Base-by-base conservation (phyloP, 2,797 vertebrate species). In the Labeo calbasu region DNA sequence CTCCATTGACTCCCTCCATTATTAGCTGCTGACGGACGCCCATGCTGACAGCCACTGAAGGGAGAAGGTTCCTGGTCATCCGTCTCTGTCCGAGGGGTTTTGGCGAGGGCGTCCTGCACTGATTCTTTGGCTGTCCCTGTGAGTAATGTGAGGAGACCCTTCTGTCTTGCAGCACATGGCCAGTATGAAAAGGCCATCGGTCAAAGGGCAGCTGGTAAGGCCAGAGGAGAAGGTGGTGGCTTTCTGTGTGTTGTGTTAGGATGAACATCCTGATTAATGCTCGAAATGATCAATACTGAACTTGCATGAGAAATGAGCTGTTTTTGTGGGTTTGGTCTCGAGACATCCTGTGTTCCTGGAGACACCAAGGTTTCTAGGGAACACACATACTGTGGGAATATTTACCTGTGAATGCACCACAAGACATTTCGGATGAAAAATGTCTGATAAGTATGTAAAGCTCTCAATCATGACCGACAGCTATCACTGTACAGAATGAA, bases 201-300 rank as follows among this genome's bases (percentile, higher is more conserved):
- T 93, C 94, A 93, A 93, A 91, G 91, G 89, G 91, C 94, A 94
- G 94, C 93, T 94, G 93, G 92, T 94, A 92, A 91, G 91, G 92
- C 89, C 89, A 90, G 88, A 91, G 84, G 79, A 87, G 89, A 79
- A 68, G 71, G 63, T 77, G 83, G 65, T 76, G 83, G 53, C 40
- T 86, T 80, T 87, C 53, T 84, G 77, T 75, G 81, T 73, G 51
- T 70, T 48, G 51, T 50, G 66, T 79, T 77, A 77, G 71, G 55
- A 82, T 84, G 25, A 65, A 14, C 40, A 19, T 71, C 61, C 70
- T 76, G 79, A 83, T 81, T 73, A 85, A 70, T 23, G 28, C 61
- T 70, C 48, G 70, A 21, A 57, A 36, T 13, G 13, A 76, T 81
- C 25, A 48, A 57, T 48, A 55, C 25, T 70, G 53, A 59, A 53